Evolutionary conservation across 2,797 vertebrate genomes (phyloP).

Genomic region (Meriones psammophilus): DNA sequence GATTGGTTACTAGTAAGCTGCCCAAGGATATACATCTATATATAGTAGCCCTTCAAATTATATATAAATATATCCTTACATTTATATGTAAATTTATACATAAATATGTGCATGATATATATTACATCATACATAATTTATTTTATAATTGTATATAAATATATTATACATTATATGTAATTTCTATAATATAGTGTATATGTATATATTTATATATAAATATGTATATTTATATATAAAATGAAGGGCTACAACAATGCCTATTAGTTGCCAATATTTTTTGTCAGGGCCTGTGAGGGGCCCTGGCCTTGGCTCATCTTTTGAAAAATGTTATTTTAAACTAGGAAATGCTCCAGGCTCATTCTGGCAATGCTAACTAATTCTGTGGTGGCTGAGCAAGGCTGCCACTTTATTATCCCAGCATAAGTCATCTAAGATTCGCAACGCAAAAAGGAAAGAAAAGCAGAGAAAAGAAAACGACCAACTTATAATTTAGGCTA

Average conservation of each 20-base stretch:
- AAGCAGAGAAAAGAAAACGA: neutral
- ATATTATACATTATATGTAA: neutral
- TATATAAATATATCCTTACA: no score
- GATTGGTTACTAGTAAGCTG: conserved; percentile 47
- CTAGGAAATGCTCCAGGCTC: conserved; percentile 29
- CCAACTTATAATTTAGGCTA: conserved; percentile 35
- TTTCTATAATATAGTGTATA: neutral
- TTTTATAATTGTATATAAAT: no score
- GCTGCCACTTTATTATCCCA: conserved; percentile 62
- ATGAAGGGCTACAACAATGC: conserved; percentile 6
- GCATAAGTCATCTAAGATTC: conserved; percentile 55
- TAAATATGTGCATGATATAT: no score
- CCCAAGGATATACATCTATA: neutral
- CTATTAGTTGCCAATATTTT: conserved; percentile 36
- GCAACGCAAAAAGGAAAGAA: neutral
- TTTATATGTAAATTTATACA: no score
- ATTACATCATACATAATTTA: neutral
- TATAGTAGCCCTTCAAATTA: no score
- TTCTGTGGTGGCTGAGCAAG: conserved; percentile 38
- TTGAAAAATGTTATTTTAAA: conserved; percentile 45
- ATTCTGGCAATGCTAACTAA: conserved; percentile 44
- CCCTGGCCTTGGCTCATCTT: conserved; percentile 23
- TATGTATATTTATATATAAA: neutral
- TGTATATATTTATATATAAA: no score
- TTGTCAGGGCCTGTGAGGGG: conserved; percentile 22